phyloP scores from a whole-genome alignment of 2,888 invertebrate species.

The Netelia melanura region DNA sequence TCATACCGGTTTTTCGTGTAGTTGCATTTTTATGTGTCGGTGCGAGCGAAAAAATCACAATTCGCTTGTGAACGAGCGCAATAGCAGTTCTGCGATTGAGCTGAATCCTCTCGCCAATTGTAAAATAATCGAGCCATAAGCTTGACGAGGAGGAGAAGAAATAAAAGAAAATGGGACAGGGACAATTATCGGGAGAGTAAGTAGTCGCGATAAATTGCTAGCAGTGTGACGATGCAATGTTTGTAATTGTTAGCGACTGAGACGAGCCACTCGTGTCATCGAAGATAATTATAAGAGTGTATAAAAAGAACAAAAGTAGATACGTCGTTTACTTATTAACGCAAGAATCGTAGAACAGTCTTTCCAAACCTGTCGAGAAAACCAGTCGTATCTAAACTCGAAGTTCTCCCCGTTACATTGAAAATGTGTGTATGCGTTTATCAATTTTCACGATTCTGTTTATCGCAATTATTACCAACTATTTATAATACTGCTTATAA shows the following conservation, averaged over 20 bases:
- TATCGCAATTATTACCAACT: background rate
- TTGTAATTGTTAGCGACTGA: no score
- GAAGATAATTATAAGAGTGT: no score
- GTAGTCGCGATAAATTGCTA: background rate
- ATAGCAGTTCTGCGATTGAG: background rate
- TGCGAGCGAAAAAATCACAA: no score
- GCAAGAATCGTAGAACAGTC: no score
- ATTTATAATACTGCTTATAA: background rate
- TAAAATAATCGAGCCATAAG: background rate
- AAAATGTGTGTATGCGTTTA: background rate
- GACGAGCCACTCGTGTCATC: no score
- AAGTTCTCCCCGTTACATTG: background rate
- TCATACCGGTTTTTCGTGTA: slow-evolving; percentile 10
- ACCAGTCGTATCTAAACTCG: background rate
- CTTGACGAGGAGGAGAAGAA: background rate
- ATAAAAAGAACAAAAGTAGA: no score
- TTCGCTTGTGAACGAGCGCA: no score
- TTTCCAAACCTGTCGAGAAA: no score
- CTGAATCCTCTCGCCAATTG: background rate
- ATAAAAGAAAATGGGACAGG: slow-evolving; percentile 36
- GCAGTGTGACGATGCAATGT: no score
- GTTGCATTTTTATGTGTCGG: background rate
- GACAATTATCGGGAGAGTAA: slow-evolving; percentile 37
- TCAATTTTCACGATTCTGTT: background rate
- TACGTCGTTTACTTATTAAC: no score